Evolutionary conservation across 2,888 invertebrate genomes (phyloP).

Genomic region (Coecobrya sp.): DNA sequence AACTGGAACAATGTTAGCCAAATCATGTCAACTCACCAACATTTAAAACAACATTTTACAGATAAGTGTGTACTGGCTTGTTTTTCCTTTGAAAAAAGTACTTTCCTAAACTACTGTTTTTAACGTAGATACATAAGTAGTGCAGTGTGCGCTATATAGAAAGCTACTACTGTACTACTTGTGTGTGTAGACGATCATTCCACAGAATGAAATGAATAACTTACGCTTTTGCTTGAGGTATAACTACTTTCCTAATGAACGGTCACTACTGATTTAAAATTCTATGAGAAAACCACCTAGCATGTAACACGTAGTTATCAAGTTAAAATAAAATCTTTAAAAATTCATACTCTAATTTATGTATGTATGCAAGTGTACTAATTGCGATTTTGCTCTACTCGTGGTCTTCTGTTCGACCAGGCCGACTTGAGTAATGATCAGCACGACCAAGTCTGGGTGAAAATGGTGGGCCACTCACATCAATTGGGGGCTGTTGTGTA

Average conservation of each 20-base stretch:
- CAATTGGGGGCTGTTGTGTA: slow-evolving; percentile 64
- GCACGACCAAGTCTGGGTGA: slow-evolving; percentile 75
- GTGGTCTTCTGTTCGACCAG: slow-evolving; percentile 78
- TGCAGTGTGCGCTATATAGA: neutral
- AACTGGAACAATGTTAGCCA: neutral
- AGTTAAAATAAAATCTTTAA: slow-evolving; percentile 19
- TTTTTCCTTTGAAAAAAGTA: neutral
- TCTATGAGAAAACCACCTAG: neutral
- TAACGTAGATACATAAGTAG: neutral
- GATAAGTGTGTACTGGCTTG: slow-evolving; percentile 47
- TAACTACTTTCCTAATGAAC: slow-evolving; percentile 5
- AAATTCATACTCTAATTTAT: slow-evolving; percentile 28
- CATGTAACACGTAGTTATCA: neutral
- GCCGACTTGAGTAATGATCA: slow-evolving; percentile 78
- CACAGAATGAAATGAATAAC: slow-evolving; percentile 24
- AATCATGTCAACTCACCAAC: neutral
- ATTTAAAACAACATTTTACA: slow-evolving; percentile 1
- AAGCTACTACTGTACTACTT: neutral
- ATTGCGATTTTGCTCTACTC: slow-evolving; percentile 27
- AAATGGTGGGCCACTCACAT: slow-evolving; percentile 71
- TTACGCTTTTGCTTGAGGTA: neutral
- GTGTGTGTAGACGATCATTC: neutral
- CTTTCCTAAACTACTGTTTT: neutral
- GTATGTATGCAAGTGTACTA: neutral
- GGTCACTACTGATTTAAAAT: slow-evolving; percentile 13